Base-by-base conservation (phyloP, 2,888 invertebrate species). In the Campoplex nolae region DNA sequence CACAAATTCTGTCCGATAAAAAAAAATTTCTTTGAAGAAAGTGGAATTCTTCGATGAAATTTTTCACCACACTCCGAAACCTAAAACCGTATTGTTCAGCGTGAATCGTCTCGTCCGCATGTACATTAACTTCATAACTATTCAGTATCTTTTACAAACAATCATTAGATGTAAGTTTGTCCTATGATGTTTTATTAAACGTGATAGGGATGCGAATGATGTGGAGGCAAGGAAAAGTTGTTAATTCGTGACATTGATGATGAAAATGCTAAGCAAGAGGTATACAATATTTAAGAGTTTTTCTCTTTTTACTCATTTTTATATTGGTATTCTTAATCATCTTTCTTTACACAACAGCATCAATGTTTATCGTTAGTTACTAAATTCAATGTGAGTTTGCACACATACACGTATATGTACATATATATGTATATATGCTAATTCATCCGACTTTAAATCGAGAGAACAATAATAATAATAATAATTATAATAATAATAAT, bases 121-220 rank as follows among this genome's bases (percentile, higher is more conserved):
- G 71, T 79, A 51, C 68, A 70, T 56, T 58, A 71, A 62, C 48
- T 48, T 65, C 45, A 18, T 67, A 32, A 65, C 18, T 77, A n/a
- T 28, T 56, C n/a, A 70, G 28, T 70, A 78, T 79, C 58, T 77
- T 87, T 89, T 92, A 91, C 93, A 92, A 92, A 93, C 91, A 93
- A 92, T 92, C 90, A 91, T 92, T 93, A 93, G 91, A 92, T 87
- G 91, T 92, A 91, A 88, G 83, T 88, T 90, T 77, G 67, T 68
- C 74, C 84, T 84, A 84, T 35, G 84, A 62, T 71, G 35, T 71
- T 71, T 80, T 81, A 23, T 16, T 77, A 70, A 89, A 88, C 89
- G 90, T 90, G 87, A 88, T 89, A 87, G 84, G 78, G 87, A 88
- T 89, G 89, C 89, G 88, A 90, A 90, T 89, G 89, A 91, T 88